phyloP scores from a whole-genome alignment of 2,797 vertebrate species.

The Percopsis omiscomaycus region DNA sequence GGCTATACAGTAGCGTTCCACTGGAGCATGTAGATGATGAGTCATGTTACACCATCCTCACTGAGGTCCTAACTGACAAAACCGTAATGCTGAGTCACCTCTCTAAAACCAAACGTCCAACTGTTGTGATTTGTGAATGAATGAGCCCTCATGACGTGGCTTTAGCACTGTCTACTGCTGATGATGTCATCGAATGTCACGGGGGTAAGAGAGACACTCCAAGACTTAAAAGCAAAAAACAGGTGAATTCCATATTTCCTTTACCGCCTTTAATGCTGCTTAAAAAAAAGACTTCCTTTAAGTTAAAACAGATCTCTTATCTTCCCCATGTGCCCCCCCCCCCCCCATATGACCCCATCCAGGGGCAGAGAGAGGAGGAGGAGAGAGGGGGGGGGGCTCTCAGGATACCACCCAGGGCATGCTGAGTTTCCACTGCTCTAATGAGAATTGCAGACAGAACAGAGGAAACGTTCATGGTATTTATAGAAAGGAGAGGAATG shows the following conservation, averaged over 20 bases:
- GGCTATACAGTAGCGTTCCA: neutral
- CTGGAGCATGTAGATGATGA: neutral
- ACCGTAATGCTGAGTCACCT: neutral
- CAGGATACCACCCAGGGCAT: constrained; percentile 49
- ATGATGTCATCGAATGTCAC: neutral
- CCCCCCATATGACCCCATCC: constrained; percentile 33
- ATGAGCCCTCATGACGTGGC: too few species aligned
- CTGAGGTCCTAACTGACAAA: neutral
- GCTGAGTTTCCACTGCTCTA: constrained; percentile 82
- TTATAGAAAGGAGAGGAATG: constrained; percentile 91
- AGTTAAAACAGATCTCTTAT: constrained; percentile 43
- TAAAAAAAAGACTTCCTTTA: constrained; percentile 28
- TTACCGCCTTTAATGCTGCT: constrained; percentile 1
- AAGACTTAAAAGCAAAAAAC: constrained; percentile 12
- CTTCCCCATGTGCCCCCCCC: constrained; percentile 33
- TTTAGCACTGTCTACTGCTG: too few species aligned
- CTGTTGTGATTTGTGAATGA: too few species aligned
- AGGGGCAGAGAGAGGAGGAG: constrained; percentile 23
- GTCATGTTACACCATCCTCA: neutral
- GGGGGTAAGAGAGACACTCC: neutral
- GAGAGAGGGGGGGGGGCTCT: constrained; percentile 54
- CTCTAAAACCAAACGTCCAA: too few species aligned
- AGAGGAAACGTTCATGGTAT: constrained; percentile 89
- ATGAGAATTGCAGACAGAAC: constrained; percentile 89
- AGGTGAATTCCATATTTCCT: constrained; percentile 75